Evolutionary conservation across 2,797 vertebrate species (phyloP).

Genomic region (Erpetoichthys calabaricus): DNA sequence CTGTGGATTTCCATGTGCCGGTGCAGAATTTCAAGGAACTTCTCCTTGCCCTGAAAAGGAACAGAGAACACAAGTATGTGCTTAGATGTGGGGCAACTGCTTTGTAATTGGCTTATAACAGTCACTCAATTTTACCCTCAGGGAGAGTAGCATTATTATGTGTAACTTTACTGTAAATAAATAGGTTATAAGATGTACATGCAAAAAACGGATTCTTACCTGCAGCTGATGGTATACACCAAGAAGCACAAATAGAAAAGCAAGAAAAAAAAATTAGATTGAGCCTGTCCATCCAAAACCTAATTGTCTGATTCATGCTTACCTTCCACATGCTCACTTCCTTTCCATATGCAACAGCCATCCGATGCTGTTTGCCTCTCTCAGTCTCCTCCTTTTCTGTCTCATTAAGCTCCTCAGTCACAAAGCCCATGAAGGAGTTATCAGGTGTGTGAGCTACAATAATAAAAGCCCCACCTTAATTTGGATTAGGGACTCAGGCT

Average conservation of each 20-base stretch:
- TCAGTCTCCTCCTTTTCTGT: conserved; percentile 68
- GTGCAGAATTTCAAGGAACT: conserved; percentile 70
- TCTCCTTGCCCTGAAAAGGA: conserved; percentile 71
- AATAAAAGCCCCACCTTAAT: conserved; percentile 15
- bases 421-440: conserved; percentile 94
- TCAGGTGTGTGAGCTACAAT: conserved; percentile 80
- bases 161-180: background rate
- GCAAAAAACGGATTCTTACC: conserved; percentile 39
- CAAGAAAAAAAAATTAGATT: conserved; percentile 18
- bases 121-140: background rate
- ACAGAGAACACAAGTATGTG: background rate
- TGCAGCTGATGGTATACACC: conserved; percentile 54
- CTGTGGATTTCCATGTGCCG: conserved; percentile 93
- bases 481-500: too few species aligned
- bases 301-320: conserved; percentile 14
- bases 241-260: conserved; percentile 8
- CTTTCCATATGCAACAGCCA: conserved; percentile 86
- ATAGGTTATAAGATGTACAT: conserved; percentile 13
- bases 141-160: background rate
- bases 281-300: conserved; percentile 15
- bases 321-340: conserved; percentile 97
- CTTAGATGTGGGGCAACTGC: too few species aligned
- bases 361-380: conserved; percentile 69
- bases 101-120: too few species aligned
- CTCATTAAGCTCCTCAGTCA: conserved; percentile 79